These are phyloP conservation scores for Eucidaris tribuloides DNA, from an alignment of 35 echinoderm and acorn worm genomes.

Conservation along the genomic window DNA sequence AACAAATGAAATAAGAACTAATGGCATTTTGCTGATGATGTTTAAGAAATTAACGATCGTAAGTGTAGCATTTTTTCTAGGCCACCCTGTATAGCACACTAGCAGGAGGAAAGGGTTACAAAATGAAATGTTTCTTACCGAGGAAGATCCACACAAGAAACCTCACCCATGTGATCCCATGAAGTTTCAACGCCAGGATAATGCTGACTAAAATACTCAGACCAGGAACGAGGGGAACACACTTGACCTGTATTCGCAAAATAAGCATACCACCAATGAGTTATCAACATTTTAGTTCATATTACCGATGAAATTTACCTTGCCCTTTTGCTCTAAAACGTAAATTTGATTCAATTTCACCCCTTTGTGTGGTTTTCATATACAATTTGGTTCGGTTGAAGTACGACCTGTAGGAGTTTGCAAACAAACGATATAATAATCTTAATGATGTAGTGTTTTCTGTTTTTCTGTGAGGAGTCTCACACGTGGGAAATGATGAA, in stretches of 20 bases:
- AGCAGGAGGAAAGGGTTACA: no score
- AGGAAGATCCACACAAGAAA: slow-evolving; percentile 41
- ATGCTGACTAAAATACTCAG: slow-evolving; percentile 25
- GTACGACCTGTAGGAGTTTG: neutral
- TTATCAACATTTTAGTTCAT: neutral
- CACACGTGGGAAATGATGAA: no score
- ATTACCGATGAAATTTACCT: neutral
- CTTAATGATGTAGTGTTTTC: no score
- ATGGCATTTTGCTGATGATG: no score
- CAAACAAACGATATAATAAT: neutral
- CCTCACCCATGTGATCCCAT: slow-evolving; percentile 15
- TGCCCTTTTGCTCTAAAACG: neutral
- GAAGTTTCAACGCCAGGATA: slow-evolving; percentile 7
- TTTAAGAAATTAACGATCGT: no score
- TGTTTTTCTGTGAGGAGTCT: no score
- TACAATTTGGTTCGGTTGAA: neutral
- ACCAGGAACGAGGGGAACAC: slow-evolving; percentile 26
- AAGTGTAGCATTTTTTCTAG: no score
- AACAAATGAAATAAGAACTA: no score
- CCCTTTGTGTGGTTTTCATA: neutral
- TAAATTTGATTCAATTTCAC: neutral
- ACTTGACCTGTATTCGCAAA: neutral
- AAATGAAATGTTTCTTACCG: slow-evolving; percentile 15
- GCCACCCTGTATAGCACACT: no score
- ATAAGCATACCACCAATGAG: neutral